Evolutionary conservation across 2,113 vertebrate species (phyloP), one percentile per base, ranked within the genome.

Genomic region (Clupea harengus): DNA sequence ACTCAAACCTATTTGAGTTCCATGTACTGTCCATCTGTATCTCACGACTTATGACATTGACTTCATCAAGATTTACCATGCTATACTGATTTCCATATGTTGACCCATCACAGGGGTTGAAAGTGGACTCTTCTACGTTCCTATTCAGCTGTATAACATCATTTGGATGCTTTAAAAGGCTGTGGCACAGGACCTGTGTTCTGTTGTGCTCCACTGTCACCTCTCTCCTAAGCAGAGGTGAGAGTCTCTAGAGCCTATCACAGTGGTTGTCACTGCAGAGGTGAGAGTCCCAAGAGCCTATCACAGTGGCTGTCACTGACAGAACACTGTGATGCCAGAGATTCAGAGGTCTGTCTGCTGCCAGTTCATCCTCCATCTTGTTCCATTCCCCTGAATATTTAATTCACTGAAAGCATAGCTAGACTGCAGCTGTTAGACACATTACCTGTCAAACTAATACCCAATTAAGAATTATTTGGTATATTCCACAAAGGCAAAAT

Each of bases 381-480:
- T 78, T 78, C 28, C 72, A 39, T 78, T 78, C 28, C 72, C 32
- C 72, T 32, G 28, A 78, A 78, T 78, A 78, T 78, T 78, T 78
- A 39, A 78, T 39, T 39, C 72, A 78, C 72, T 78, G 25, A 67
- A 67, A 72, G 25, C 32, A 28, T 28, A 72, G 64, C 64, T 32
- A 72, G 7, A 32, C 28, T 28, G 9, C 64, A 72, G 28, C 64
- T 28, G 64, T 1, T 32, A 28, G 64, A 72, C 28, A 72, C 10
- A 28, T 32, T 28, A 72, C 15, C 25, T 72, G 64, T 15, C 28
- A 72, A 32, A 32, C 9, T 28, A 25, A 11, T 72, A 25, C 52
- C 52, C 72, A 78, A 13, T 78, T 32, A 15, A 78, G 72, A 78
- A 78, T 39, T 78, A 39, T 78, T 32, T 78, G 32, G 72, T 78